Percentiles rank a stretch among this genome's conserved stretches.
These are phyloP conservation scores for Diprion similis DNA, from an alignment of 1,140 invertebrate species.

Conservation along the genomic window DNA sequence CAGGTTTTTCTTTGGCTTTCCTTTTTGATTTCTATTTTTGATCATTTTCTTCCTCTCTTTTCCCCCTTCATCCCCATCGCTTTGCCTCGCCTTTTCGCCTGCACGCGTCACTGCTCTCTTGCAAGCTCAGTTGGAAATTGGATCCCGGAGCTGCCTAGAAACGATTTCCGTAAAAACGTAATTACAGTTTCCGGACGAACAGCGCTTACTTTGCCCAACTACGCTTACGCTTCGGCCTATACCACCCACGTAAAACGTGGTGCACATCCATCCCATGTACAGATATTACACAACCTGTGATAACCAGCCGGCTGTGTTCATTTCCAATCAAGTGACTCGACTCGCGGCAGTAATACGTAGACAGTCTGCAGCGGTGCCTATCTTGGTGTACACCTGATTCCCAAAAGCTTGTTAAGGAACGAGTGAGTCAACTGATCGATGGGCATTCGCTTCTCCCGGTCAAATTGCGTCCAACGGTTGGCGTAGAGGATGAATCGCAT, in stretches of 20 bases:
- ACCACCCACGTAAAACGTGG: background rate
- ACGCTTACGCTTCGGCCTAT: background rate
- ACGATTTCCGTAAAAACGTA: constrained; percentile 7
- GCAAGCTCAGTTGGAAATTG: constrained; percentile 1
- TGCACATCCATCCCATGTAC: background rate
- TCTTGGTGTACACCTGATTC: background rate
- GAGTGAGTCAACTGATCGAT: background rate
- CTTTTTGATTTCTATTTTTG: background rate
- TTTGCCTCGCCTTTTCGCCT: background rate
- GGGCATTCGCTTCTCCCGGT: background rate
- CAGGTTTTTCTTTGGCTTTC: background rate
- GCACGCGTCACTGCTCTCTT: background rate
- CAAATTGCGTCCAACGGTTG: background rate
- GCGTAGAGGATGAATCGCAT: too few relatives aligned
- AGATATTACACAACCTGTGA: background rate
- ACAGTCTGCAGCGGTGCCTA: background rate
- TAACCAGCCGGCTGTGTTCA: background rate
- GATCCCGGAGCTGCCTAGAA: background rate
- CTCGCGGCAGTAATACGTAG: background rate
- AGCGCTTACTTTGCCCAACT: background rate
- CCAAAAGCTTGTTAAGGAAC: background rate
- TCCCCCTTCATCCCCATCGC: too few relatives aligned
- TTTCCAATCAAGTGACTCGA: background rate
- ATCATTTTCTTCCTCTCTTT: background rate
- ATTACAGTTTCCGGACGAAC: background rate